These are phyloP conservation scores for Jacana jacana DNA, from an alignment of 2,113 vertebrate genomes.

Conservation along the genomic window DNA sequence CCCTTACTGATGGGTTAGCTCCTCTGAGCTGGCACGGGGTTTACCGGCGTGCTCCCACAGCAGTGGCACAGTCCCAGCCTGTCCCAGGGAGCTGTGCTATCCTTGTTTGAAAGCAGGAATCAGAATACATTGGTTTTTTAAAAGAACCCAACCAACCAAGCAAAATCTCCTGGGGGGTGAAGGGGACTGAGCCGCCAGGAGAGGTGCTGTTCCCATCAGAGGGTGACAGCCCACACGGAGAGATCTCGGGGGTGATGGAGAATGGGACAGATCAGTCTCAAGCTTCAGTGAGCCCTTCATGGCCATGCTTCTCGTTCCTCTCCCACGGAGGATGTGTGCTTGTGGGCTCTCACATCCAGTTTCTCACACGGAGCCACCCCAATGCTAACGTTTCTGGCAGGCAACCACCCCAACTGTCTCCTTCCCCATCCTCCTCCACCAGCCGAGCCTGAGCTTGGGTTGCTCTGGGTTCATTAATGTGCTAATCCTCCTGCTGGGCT, in stretches of 20 bases:
- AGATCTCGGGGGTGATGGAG: not conserved
- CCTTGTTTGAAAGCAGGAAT: not conserved
- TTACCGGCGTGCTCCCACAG: fast-evolving
- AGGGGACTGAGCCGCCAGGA: not conserved
- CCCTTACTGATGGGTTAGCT: fast-evolving
- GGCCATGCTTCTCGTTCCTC: not conserved
- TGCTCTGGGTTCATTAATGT: not conserved
- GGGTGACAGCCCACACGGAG: not conserved
- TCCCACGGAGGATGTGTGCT: not conserved
- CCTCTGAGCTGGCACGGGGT: fast-evolving
- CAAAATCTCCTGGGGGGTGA: not conserved
- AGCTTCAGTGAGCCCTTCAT: not conserved
- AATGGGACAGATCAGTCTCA: not conserved
- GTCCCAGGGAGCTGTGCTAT: not conserved
- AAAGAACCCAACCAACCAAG: not conserved
- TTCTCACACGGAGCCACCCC: not conserved
- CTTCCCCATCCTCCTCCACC: not conserved
- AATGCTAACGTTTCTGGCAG: not conserved
- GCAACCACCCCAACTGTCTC: not conserved
- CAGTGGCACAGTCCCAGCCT: not conserved
- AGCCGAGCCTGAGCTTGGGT: not conserved
- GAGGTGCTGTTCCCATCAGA: not conserved
- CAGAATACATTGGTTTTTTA: not conserved
- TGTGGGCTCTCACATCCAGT: too few relatives aligned
- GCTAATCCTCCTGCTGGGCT: not conserved